These are phyloP conservation scores for Takifugu ocellatus DNA, from an alignment of 2,797 vertebrate species.

Conservation along the genomic window DNA sequence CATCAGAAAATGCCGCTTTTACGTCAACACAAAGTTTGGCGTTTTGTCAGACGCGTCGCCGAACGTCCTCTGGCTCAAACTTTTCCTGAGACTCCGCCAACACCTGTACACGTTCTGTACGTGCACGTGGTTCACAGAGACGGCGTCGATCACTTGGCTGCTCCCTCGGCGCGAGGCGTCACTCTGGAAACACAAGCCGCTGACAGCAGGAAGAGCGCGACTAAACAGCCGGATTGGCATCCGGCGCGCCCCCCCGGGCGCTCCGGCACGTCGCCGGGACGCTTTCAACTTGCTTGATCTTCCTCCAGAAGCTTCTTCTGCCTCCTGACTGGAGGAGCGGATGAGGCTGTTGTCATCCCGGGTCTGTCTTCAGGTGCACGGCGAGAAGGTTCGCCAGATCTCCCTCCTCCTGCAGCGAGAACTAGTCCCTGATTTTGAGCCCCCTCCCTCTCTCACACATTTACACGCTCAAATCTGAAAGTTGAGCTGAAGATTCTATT, in stretches of 20 bases:
- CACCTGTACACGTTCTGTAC: conserved; percentile 26
- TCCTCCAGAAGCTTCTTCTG: conserved; percentile 44
- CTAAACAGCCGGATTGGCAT: conserved; percentile 62
- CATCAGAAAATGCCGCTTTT: too few species aligned
- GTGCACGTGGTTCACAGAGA: conserved; percentile 15
- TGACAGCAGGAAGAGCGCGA: conserved; percentile 51
- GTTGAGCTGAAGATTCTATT: conserved; percentile 41
- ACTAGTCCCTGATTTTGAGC: background rate
- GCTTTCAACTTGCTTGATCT: conserved; percentile 58
- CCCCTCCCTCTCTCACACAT: background rate
- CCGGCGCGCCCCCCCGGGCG: conserved; percentile 47
- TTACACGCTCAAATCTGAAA: conserved; percentile 36
- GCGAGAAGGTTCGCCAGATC: background rate
- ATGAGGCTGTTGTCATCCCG: conserved; percentile 20
- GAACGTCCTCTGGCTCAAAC: conserved; percentile 23
- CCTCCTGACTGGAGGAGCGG: conserved; percentile 39
- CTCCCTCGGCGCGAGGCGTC: conserved; percentile 51
- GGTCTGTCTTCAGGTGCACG: conserved; percentile 27
- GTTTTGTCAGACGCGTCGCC: too few species aligned
- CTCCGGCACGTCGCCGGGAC: conserved; percentile 48
- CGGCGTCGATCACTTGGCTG: conserved; percentile 48
- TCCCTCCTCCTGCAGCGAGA: conserved; percentile 13
- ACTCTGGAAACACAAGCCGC: conserved; percentile 36
- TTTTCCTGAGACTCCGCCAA: conserved; percentile 16
- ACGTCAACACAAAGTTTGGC: too few species aligned